phyloP scores from a whole-genome alignment of 2,797 vertebrate species.

The Sus cebifrons region DNA sequence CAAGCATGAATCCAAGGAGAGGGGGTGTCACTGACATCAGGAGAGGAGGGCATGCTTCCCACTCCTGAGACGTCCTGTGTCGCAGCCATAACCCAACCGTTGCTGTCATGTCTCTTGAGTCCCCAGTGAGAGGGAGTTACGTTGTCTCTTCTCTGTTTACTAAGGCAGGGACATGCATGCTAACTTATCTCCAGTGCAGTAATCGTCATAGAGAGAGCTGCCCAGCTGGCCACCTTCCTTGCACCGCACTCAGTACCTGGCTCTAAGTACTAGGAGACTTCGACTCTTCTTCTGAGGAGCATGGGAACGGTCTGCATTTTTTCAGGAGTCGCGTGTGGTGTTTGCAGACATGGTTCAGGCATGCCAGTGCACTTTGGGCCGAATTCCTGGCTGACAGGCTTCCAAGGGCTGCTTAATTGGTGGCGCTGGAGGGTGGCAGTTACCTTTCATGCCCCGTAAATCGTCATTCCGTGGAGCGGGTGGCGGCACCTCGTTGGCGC shows the following conservation, averaged over 20 bases:
- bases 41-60: not conserved
- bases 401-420: not conserved
- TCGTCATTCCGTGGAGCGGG: accelerated
- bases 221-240: not conserved
- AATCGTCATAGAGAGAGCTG: not conserved
- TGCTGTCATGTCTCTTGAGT: not conserved
- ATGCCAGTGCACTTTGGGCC: not conserved
- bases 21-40: not conserved
- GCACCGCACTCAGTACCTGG: not conserved
- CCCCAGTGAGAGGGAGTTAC: not conserved
- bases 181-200: not conserved
- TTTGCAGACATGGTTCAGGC: slow-evolving; percentile 38
- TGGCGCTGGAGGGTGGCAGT: not conserved
- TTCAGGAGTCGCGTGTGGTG: not conserved
- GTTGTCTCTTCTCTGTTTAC: not conserved
- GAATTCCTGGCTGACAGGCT: not conserved
- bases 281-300: not conserved
- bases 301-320: not conserved
- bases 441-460: not conserved
- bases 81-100: accelerated
- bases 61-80: not conserved
- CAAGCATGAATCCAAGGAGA: not conserved
- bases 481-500: accelerated
- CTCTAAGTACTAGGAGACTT: not conserved
- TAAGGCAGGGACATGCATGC: no score